Conservation (phyloP, 2,113 vertebrate species). For the Peucedramus taeniatus region DNA sequence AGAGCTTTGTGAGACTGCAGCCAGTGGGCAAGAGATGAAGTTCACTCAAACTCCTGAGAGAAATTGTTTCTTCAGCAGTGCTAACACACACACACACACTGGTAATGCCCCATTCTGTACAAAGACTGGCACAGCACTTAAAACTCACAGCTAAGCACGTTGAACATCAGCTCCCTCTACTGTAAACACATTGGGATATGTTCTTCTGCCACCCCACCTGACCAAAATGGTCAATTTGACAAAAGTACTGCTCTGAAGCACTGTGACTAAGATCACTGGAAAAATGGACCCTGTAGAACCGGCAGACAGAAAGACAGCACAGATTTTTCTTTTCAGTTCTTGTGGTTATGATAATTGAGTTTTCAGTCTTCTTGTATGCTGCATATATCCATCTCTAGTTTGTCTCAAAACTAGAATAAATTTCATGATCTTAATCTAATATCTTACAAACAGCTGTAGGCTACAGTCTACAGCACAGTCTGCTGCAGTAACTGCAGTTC, state of each 20-base stretch:
- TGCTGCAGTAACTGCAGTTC: slow-evolving; percentile 13
- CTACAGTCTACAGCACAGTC: slow-evolving; percentile 35
- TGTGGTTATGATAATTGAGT: slow-evolving; percentile 29
- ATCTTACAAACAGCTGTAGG: slow-evolving; percentile 24
- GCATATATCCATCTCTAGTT: slow-evolving; percentile 44
- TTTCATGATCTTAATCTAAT: slow-evolving; percentile 42
- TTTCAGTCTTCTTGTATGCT: slow-evolving; percentile 10
- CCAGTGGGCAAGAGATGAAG: not conserved
- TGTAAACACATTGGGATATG: not conserved
- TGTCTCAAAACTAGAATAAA: slow-evolving; percentile 22
- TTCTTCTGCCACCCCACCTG: not conserved
- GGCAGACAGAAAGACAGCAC: not conserved
- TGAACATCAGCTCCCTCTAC: slow-evolving; percentile 52
- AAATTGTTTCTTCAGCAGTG: not conserved
- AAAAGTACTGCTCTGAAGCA: slow-evolving; percentile 2
- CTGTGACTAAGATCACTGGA: slow-evolving; percentile 28
- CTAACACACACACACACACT: not conserved
- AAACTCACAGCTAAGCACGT: fast-evolving
- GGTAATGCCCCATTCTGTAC: not conserved
- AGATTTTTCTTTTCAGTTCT: slow-evolving; percentile 17
- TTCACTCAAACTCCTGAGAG: not conserved
- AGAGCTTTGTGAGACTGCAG: not conserved
- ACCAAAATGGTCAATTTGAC: not conserved
- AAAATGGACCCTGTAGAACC: not conserved
- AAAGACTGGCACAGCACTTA: not conserved